Percentiles rank a stretch among this genome's conserved stretches.
Conservation (phyloP, 2,113 vertebrate species). For the Tamias sibiricus region DNA sequence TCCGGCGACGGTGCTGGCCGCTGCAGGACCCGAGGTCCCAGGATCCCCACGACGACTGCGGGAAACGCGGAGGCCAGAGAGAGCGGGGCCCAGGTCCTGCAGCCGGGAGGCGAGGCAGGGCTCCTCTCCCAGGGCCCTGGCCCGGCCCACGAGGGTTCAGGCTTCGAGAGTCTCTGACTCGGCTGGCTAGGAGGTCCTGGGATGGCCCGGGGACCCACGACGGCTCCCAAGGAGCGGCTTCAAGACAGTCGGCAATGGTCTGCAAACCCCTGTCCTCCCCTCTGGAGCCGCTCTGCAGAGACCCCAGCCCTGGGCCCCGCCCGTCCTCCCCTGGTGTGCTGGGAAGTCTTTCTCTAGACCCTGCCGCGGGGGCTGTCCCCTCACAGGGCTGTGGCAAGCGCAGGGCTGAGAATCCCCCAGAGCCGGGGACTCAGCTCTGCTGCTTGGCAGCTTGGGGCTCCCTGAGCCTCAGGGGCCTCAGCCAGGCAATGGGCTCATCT, state of each 20-base stretch:
- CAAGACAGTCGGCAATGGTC: not conserved
- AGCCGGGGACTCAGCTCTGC: not conserved
- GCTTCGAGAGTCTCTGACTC: not conserved
- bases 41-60: not conserved
- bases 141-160: too few relatives aligned
- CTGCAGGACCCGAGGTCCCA: fast-evolving
- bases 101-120: not conserved
- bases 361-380: not conserved
- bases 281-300: not conserved
- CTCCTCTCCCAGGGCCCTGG: not conserved
- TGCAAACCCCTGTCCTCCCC: not conserved
- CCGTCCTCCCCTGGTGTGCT: not conserved
- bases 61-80: not conserved
- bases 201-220: too few relatives aligned
- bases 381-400: not conserved
- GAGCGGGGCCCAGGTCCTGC: not conserved
- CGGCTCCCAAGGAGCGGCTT: too few relatives aligned
- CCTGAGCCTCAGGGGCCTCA: not conserved
- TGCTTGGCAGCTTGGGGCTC: not conserved
- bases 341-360: not conserved
- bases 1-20: fast-evolving
- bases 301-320: not conserved
- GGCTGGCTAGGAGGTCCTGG: not conserved
- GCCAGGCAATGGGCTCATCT: too few relatives aligned
- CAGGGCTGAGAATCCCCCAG: not conserved